Evolutionary conservation across 2,888 invertebrate species (phyloP).

Genomic region (Sepiola atlantica): DNA sequence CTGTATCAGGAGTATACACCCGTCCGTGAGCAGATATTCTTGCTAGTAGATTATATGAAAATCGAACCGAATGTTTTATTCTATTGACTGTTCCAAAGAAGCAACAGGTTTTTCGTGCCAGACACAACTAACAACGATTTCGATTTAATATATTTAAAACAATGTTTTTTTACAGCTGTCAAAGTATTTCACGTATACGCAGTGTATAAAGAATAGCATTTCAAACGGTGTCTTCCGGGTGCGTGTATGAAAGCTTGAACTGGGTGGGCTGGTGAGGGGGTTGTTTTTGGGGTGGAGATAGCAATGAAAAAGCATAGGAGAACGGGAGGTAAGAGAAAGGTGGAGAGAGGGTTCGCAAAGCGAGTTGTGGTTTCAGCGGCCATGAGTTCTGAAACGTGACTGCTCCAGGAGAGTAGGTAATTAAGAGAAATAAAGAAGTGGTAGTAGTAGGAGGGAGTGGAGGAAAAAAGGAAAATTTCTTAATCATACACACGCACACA

Average conservation of each 20-base stretch:
- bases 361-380: background rate
- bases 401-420: conserved; percentile 14
- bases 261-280: background rate
- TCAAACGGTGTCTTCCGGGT: background rate
- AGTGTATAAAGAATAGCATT: background rate
- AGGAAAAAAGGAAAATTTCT: background rate
- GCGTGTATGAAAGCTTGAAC: background rate
- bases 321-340: background rate
- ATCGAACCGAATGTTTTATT: too few species aligned
- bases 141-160: background rate
- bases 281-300: background rate
- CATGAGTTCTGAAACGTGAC: background rate
- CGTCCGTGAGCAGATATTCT: too few species aligned
- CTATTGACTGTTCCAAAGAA: too few species aligned
- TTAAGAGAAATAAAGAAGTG: background rate
- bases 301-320: background rate
- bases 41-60: too few species aligned
- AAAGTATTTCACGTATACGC: background rate
- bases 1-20: too few species aligned
- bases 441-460: background rate
- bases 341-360: background rate
- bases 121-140: too few species aligned
- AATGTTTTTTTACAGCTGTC: background rate
- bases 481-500: background rate
- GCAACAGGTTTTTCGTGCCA: too few species aligned